Percentiles rank a stretch among this genome's conserved stretches.
Evolutionary conservation across 2,888 invertebrate species (phyloP).

Genomic region (Lydus trimaculatus): DNA sequence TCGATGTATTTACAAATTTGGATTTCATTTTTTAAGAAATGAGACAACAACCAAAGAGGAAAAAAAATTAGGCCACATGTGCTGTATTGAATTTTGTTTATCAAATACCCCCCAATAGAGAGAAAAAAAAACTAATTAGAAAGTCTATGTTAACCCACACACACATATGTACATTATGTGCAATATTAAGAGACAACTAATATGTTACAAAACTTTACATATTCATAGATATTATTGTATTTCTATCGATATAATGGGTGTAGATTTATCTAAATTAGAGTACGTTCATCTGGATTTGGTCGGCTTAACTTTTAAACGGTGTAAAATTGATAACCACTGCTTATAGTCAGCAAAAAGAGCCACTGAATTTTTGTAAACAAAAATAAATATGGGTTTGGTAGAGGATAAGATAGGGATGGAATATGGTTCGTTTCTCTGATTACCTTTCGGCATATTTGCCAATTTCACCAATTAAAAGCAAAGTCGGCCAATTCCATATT

Average conservation of each 20-base stretch:
- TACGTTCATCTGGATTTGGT: too few species aligned
- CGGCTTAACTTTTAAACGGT: too few species aligned
- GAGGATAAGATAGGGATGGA: too few species aligned
- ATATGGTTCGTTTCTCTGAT: too few species aligned
- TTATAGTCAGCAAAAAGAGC: too few species aligned
- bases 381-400: too few species aligned
- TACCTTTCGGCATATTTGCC: too few species aligned
- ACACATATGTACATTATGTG: conserved; percentile 22
- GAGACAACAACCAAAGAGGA: neutral
- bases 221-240: conserved; percentile 24
- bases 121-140: conserved; percentile 14
- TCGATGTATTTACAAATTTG: neutral
- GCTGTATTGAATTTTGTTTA: conserved; percentile 12
- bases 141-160: conserved; percentile 25
- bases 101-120: neutral
- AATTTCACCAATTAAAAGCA: too few species aligned
- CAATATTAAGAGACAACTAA: conserved; percentile 23
- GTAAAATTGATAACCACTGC: too few species aligned
- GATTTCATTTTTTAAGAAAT: neutral
- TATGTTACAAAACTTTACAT: conserved; percentile 30
- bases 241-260: conserved; percentile 17
- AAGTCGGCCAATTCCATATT: too few species aligned
- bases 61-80: conserved; percentile 5
- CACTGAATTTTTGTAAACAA: too few species aligned
- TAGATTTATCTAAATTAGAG: conserved; percentile 3